Evolutionary conservation across 2,888 invertebrate species (phyloP).

Genomic region (Hydraecia micacea): DNA sequence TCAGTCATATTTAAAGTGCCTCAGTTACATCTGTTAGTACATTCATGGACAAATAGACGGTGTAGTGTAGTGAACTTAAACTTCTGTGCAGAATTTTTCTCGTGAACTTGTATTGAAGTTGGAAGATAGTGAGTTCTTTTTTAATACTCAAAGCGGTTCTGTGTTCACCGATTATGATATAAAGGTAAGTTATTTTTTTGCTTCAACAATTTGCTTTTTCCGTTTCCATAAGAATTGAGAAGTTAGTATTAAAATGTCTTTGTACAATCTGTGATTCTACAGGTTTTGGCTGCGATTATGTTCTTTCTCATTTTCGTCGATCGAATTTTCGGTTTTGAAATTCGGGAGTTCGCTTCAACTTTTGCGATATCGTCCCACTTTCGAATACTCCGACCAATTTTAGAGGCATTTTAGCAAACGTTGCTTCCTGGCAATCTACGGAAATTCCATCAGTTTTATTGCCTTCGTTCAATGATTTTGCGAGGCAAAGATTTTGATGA

Average conservation of each 20-base stretch:
- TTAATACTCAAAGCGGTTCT: constrained; percentile 72
- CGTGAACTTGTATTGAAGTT: constrained; percentile 67
- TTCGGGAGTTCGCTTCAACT: constrained; percentile 4
- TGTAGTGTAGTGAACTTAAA: constrained; percentile 67
- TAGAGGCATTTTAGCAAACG: constrained; percentile 4
- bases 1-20: constrained; percentile 65
- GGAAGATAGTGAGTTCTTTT: constrained; percentile 73
- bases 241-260: constrained; percentile 27
- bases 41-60: constrained; percentile 50
- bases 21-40: constrained; percentile 53
- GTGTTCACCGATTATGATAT: constrained; percentile 81
- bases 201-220: constrained; percentile 27
- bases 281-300: constrained; percentile 30
- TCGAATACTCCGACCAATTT: constrained; percentile 22
- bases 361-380: constrained; percentile 16
- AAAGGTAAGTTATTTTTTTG: constrained; percentile 78
- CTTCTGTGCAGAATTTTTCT: constrained; percentile 63
- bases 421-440: constrained; percentile 7
- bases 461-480: constrained; percentile 25
- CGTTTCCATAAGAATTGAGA: constrained; percentile 27
- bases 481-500: constrained; percentile 44
- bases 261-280: constrained; percentile 31
- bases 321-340: constrained; percentile 16
- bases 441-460: not conserved
- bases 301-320: constrained; percentile 19